A percentile compares a stretch with the other conserved stretches of the same genome.
phyloP scores from a whole-genome alignment of 2,888 invertebrate species.

The Mesorhabditis sp. region DNA sequence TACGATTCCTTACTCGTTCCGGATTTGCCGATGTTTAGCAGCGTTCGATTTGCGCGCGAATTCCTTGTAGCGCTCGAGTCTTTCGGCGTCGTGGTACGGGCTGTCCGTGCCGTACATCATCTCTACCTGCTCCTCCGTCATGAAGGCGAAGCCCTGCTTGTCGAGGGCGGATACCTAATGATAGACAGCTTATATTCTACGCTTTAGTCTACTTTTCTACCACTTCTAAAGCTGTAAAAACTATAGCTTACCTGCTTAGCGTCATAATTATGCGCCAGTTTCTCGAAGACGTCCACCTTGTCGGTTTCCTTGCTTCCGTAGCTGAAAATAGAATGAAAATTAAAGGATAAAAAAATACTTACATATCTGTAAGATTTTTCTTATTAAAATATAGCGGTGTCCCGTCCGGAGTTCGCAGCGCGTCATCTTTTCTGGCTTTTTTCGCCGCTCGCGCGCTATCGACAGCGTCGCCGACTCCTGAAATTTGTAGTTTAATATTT shows the following conservation, averaged over 20 bases:
- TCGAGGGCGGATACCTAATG: slow-evolving; percentile 40
- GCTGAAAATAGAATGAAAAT: neutral
- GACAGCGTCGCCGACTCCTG: slow-evolving; percentile 30
- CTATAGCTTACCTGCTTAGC: slow-evolving; percentile 34
- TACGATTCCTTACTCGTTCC: slow-evolving; percentile 12
- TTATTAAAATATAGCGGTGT: slow-evolving; percentile 43
- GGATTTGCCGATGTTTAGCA: neutral
- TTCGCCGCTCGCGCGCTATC: slow-evolving; percentile 12
- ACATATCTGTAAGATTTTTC: slow-evolving; percentile 37
- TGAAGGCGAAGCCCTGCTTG: slow-evolving; percentile 41
- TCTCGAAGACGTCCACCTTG: slow-evolving; percentile 50
- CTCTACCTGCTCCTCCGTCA: slow-evolving; percentile 42
- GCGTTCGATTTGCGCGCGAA: slow-evolving; percentile 3
- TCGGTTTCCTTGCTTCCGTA: slow-evolving; percentile 40
- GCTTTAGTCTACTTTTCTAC: neutral
- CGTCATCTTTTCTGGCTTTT: slow-evolving; percentile 9
- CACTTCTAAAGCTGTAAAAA: too few species aligned
- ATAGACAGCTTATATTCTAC: neutral
- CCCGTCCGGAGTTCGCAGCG: slow-evolving; percentile 24
- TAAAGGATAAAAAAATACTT: neutral
- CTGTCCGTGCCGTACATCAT: slow-evolving; percentile 47
- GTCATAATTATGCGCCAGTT: slow-evolving; percentile 42
- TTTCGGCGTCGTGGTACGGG: slow-evolving; percentile 37
- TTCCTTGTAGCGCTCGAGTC: slow-evolving; percentile 29
- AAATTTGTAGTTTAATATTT: neutral